phyloP scores from a whole-genome alignment of 2,888 invertebrate genomes.

The Xylocampa areola region DNA sequence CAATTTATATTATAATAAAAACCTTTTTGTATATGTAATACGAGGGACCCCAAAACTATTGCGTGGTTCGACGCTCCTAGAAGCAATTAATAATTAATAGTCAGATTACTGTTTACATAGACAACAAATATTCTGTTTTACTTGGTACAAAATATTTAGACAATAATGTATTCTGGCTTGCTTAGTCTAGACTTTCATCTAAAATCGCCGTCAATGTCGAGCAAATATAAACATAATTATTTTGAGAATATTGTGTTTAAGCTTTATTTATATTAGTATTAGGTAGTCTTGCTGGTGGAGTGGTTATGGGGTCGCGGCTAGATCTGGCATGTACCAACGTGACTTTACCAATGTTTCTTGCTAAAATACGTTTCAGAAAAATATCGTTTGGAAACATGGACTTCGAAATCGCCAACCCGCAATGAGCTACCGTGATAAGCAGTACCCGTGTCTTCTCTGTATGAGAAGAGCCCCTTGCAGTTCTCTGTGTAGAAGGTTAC shows the following conservation, averaged over 20 bases:
- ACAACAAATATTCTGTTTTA: constrained; percentile 8
- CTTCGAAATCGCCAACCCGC: too few species aligned
- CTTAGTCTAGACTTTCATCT: constrained; percentile 10
- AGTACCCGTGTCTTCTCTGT: too few species aligned
- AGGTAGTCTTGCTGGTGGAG: too few species aligned
- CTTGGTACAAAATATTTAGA: not conserved
- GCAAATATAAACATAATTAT: constrained; percentile 1
- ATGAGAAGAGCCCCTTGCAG: too few species aligned
- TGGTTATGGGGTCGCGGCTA: too few species aligned
- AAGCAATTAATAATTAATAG: constrained; percentile 24
- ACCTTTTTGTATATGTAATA: not conserved
- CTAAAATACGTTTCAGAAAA: too few species aligned
- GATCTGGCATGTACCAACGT: too few species aligned
- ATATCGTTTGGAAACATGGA: too few species aligned
- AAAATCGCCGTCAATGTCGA: not conserved
- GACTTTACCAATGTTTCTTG: too few species aligned
- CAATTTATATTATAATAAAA: too few species aligned
- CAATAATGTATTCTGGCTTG: not conserved
- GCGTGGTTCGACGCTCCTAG: not conserved
- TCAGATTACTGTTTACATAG: constrained; percentile 24
- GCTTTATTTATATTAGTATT: not conserved
- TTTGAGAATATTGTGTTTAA: not conserved
- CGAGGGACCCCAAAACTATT: not conserved
- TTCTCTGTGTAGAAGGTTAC: too few species aligned
- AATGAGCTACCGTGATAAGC: too few species aligned